These are phyloP conservation scores for Microplitis demolitor DNA, from an alignment of 1,140 invertebrate genomes.

Conservation along the genomic window DNA sequence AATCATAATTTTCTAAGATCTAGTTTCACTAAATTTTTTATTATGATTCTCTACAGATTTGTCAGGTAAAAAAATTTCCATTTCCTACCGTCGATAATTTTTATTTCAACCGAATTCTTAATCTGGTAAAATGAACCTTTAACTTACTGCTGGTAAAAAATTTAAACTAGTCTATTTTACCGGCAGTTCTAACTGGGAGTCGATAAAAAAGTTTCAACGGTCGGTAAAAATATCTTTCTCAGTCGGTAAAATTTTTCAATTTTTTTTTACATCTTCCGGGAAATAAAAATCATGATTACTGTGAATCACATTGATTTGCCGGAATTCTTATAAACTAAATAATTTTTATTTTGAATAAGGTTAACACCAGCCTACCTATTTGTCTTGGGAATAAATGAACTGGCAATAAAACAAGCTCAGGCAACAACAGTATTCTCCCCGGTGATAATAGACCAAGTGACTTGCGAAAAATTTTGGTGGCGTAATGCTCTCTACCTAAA, in stretches of 20 bases:
- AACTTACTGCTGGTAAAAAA: too few relatives aligned
- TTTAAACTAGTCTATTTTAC: too few relatives aligned
- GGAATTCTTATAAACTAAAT: too few relatives aligned
- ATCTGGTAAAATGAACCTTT: too few relatives aligned
- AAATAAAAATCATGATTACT: too few relatives aligned
- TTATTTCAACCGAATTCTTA: neutral
- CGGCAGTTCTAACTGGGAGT: too few relatives aligned
- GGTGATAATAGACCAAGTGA: slow-evolving; percentile 73
- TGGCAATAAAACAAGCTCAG: slow-evolving; percentile 68
- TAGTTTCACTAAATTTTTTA: slow-evolving; percentile 61
- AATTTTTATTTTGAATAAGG: slow-evolving; percentile 48
- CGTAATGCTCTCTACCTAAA: slow-evolving; percentile 82
- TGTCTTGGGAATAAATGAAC: slow-evolving; percentile 75
- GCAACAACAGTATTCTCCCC: slow-evolving; percentile 76
- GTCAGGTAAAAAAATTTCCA: slow-evolving; percentile 57
- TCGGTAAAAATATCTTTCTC: too few relatives aligned
- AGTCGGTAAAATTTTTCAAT: too few relatives aligned
- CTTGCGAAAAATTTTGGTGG: slow-evolving; percentile 82
- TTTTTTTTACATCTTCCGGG: too few relatives aligned
- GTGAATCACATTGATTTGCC: too few relatives aligned
- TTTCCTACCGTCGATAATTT: neutral
- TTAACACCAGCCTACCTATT: slow-evolving; percentile 82
- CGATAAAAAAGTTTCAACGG: too few relatives aligned
- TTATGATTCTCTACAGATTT: slow-evolving; percentile 70
- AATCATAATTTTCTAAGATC: slow-evolving; percentile 51